Evolutionary conservation across 2,113 vertebrate species (phyloP), one percentile per base, ranked within the genome.

Genomic region (Blennius ocellaris): DNA sequence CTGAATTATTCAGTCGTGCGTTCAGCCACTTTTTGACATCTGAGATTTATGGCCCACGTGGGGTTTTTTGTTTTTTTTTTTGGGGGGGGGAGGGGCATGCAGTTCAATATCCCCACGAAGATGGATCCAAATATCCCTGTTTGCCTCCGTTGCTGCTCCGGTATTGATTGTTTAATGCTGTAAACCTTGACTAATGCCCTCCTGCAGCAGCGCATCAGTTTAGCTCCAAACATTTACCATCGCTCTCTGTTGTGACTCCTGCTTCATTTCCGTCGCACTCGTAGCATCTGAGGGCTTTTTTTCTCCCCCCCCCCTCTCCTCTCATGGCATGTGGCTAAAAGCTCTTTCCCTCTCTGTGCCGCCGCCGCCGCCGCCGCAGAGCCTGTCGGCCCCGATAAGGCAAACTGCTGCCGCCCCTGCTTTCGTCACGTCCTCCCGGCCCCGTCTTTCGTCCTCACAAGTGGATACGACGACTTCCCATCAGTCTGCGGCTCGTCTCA

Each of bases 161-260:
- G 68, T 89, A 92, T 92, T 82, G 91, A 92, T 90, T 82, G 73
- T 57, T 77, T 84, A 82, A 86, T 73, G 77, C 81, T 82, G 85
- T 83, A 89, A 88, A 89, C 88, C 88, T 86, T 90, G 91, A 91
- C 88, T 88, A 92, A 92, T 92, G 87, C 87, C 84, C 65, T 87
- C 21, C 58, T 51, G 57, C 83, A 70, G 79, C 65, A 40, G 56
- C 76, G 69, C 74, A 39, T 67, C 12, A 40, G 75, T 79, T 84
- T 59, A 62, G 76, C 75, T 71, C 60, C 73, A 87, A 62, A 87
- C 49, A 8, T 78, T 76, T 74, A 69, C 85, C 68, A 80, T 89
- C 60, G 21, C 69, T 54, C 71, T 74, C 71, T 79, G 62, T 68
- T 81, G 55, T 66, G 76, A 73, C 53, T 85, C 58, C 69, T 48